A percentile compares a stretch with the other conserved stretches of the same genome.
phyloP scores from a whole-genome alignment of 1,140 invertebrate species.

The Whitmania pigra region DNA sequence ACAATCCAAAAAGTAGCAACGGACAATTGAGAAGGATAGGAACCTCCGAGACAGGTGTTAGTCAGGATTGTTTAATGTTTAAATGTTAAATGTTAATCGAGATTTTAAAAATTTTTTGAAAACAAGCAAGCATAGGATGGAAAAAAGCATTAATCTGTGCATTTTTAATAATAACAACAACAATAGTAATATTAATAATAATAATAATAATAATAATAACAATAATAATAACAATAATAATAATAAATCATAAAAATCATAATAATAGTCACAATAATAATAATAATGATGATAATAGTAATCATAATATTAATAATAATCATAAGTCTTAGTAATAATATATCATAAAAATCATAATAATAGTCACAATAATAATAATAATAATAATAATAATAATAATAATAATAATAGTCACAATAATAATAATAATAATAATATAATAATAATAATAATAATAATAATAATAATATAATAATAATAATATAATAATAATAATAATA shows the following conservation, averaged over 20 bases:
- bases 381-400: neutral
- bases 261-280: neutral
- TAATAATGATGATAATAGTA: too few species aligned
- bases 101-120: too few species aligned
- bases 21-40: too few species aligned
- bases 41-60: too few species aligned
- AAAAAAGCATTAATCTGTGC: neutral
- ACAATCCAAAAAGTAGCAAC: too few species aligned
- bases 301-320: neutral
- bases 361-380: neutral
- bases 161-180: neutral
- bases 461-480: constrained; percentile 7
- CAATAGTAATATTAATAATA: neutral
- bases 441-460: neutral
- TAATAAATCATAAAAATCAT: neutral
- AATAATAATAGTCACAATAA: neutral
- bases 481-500: neutral
- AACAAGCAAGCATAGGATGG: too few species aligned
- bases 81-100: too few species aligned
- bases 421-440: neutral
- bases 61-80: too few species aligned
- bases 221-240: neutral
- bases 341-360: neutral
- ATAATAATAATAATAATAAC: neutral
- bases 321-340: constrained; percentile 1